Conservation (phyloP, 2,113 vertebrate species). For the Cavia porcellus region DNA sequence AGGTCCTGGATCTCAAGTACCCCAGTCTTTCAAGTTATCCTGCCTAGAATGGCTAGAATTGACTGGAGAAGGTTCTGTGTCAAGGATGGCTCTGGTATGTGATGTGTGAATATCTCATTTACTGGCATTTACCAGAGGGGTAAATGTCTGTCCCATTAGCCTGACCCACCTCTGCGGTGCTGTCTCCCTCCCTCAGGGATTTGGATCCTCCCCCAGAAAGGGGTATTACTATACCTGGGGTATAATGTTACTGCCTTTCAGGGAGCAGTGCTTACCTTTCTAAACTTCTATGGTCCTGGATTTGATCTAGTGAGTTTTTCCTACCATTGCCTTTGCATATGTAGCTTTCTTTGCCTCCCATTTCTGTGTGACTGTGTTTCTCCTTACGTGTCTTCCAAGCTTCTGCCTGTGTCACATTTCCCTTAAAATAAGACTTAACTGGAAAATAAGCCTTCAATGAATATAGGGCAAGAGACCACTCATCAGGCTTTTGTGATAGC, state of each 20-base stretch:
- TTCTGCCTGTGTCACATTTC: neutral
- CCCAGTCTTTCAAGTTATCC: too few relatives aligned
- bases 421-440: neutral
- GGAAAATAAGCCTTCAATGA: neutral
- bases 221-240: too few relatives aligned
- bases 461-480: neutral
- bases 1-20: too few relatives aligned
- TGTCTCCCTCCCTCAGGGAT: neutral
- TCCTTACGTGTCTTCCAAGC: neutral
- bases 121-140: neutral
- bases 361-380: neutral
- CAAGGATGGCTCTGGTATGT: neutral
- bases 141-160: neutral
- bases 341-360: neutral
- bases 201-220: neutral
- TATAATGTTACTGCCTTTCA: neutral
- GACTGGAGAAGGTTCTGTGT: too few relatives aligned
- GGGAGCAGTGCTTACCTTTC: neutral
- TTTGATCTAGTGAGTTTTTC: neutral
- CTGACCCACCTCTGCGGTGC: neutral
- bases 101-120: neutral
- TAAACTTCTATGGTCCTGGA: neutral
- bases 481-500: neutral
- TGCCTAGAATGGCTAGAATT: too few relatives aligned
- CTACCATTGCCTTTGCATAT: neutral